phyloP scores from a whole-genome alignment of 2,797 vertebrate genomes.

The Caiman crocodilus region DNA sequence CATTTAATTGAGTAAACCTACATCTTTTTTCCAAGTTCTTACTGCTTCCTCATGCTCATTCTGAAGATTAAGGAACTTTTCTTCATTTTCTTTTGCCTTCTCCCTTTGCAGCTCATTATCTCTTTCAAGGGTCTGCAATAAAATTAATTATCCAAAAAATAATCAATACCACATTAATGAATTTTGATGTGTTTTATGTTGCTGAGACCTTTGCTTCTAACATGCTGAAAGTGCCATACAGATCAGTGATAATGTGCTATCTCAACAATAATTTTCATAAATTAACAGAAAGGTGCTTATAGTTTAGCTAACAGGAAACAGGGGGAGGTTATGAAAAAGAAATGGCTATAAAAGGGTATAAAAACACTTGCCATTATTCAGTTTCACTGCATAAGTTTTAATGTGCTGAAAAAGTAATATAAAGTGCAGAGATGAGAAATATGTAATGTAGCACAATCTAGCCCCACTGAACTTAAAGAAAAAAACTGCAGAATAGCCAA shows the following conservation, averaged over 20 bases:
- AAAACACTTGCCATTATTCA: slow-evolving; percentile 95
- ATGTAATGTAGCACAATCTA: slow-evolving; percentile 82
- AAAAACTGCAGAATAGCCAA: slow-evolving; percentile 46
- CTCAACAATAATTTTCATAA: slow-evolving; percentile 99
- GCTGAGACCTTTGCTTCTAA: slow-evolving; percentile 92
- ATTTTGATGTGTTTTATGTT: slow-evolving; percentile 99
- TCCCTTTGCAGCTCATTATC: slow-evolving; percentile 94
- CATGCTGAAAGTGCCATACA: slow-evolving; percentile 90
- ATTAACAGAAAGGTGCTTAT: slow-evolving; percentile 93
- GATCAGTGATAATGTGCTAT: slow-evolving; percentile 96
- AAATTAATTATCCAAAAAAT: slow-evolving; percentile 99
- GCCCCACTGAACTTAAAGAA: slow-evolving; percentile 63
- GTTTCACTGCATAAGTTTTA: slow-evolving; percentile 90
- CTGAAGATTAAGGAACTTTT: slow-evolving; percentile 88
- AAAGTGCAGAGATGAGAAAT: slow-evolving; percentile 80
- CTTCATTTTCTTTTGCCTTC: slow-evolving; percentile 90
- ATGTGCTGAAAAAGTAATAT: slow-evolving; percentile 88
- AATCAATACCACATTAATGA: slow-evolving; percentile 98
- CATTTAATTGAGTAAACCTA: slow-evolving; percentile 81
- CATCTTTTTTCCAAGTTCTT: slow-evolving; percentile 88
- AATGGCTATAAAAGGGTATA: slow-evolving; percentile 91
- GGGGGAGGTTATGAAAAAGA: slow-evolving; percentile 89
- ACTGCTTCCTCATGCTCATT: slow-evolving; percentile 85
- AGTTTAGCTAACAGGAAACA: slow-evolving; percentile 86
- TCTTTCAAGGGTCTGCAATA: slow-evolving; percentile 96